phyloP scores from a whole-genome alignment of 2,113 vertebrate species.

The Mesoclemmys tuberculata region DNA sequence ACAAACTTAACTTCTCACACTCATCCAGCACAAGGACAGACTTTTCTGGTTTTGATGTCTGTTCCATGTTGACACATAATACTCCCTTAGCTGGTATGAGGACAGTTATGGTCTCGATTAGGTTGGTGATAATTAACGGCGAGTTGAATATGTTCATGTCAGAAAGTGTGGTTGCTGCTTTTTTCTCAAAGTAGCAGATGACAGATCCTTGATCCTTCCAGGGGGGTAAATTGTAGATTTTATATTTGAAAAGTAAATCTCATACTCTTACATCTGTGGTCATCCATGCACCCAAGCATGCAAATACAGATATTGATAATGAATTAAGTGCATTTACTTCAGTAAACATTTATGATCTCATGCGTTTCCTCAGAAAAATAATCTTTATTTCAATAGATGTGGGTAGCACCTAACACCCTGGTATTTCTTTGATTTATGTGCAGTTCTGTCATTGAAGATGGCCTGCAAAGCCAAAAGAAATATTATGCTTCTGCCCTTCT shows the following conservation, averaged over 20 bases:
- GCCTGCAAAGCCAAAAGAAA: background rate
- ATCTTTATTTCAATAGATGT: background rate
- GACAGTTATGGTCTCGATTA: background rate
- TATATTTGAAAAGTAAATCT: background rate
- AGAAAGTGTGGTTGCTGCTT: background rate
- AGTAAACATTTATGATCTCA: background rate
- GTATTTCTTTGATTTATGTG: background rate
- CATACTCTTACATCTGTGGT: background rate
- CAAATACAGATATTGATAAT: background rate
- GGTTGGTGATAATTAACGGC: background rate
- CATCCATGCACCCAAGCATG: background rate
- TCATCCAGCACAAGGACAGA: accelerated
- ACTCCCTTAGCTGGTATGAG: background rate
- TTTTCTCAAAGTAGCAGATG: background rate
- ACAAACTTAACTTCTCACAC: background rate
- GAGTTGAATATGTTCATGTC: background rate
- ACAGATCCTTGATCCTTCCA: background rate
- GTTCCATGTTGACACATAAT: background rate
- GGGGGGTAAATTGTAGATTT: background rate
- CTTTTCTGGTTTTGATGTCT: background rate
- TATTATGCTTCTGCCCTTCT: background rate
- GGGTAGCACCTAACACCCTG: background rate
- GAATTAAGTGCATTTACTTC: background rate
- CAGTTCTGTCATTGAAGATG: background rate
- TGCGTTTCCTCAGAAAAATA: background rate